Percentiles rank a stretch among this genome's conserved stretches.
These are phyloP conservation scores for Lepus timidus DNA, from an alignment of 2,113 vertebrate genomes.

Conservation along the genomic window DNA sequence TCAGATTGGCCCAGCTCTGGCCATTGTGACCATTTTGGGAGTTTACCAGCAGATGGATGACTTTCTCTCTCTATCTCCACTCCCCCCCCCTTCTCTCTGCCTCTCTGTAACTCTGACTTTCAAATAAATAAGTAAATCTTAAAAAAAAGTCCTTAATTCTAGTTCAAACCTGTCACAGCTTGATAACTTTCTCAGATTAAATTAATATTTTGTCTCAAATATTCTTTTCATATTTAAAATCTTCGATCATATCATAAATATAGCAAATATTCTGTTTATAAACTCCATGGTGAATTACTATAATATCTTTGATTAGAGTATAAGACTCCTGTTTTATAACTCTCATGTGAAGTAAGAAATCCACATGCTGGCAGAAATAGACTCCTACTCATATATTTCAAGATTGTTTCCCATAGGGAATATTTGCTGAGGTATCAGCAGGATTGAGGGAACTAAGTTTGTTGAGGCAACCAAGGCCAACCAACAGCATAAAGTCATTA, in stretches of 20 bases:
- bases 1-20: no score
- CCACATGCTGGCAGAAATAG: background rate
- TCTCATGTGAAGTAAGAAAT: background rate
- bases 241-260: background rate
- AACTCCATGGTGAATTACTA: background rate
- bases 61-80: no score
- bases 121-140: no score
- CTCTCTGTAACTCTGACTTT: no score
- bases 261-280: background rate
- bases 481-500: background rate
- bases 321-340: background rate
- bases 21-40: no score
- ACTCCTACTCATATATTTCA: background rate
- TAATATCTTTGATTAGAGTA: background rate
- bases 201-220: background rate
- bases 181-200: background rate
- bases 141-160: background rate
- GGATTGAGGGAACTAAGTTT: background rate
- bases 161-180: no score
- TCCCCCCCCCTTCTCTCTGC: no score
- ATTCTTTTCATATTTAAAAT: background rate
- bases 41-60: no score
- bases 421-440: background rate
- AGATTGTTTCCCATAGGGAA: background rate
- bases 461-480: background rate